Evolutionary conservation across 1,140 invertebrate genomes (phyloP).

Genomic region (Thaumatotibia leucotreta): DNA sequence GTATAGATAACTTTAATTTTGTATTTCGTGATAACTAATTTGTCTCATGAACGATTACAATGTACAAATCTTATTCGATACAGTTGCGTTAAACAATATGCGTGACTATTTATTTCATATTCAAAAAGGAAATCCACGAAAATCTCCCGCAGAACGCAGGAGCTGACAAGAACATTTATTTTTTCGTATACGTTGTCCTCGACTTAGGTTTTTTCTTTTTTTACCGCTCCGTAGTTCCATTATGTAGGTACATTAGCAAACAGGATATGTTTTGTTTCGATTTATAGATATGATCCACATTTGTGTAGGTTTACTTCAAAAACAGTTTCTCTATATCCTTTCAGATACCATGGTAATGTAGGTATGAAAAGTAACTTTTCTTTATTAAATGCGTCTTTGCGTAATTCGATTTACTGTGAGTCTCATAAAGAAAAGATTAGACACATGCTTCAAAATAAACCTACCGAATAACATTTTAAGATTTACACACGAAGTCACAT

Average conservation of each 20-base stretch:
- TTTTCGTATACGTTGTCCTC: constrained; percentile 63
- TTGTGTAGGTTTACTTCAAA: constrained; percentile 14
- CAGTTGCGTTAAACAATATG: constrained; percentile 61
- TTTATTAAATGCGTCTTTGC: neutral
- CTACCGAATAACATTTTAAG: constrained; percentile 15
- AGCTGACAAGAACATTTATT: constrained; percentile 36
- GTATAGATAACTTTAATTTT: constrained; percentile 61
- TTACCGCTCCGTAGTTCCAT: constrained; percentile 29
- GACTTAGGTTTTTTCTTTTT: constrained; percentile 42
- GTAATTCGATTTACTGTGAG: neutral
- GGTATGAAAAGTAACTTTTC: no score
- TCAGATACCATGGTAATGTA: no score
- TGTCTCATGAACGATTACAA: constrained; percentile 62
- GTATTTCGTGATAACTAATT: constrained; percentile 61
- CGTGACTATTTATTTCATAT: constrained; percentile 57
- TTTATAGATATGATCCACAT: constrained; percentile 57
- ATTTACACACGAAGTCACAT: constrained; percentile 29
- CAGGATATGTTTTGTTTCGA: constrained; percentile 65
- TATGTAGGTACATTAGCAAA: constrained; percentile 29
- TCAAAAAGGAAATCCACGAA: constrained; percentile 48
- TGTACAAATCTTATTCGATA: constrained; percentile 62
- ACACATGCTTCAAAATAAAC: neutral
- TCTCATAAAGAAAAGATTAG: neutral
- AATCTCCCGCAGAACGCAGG: constrained; percentile 42
- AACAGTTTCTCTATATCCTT: no score